Base-by-base conservation (phyloP, 2,797 vertebrate genomes). In the Distichodus sexfasciatus region DNA sequence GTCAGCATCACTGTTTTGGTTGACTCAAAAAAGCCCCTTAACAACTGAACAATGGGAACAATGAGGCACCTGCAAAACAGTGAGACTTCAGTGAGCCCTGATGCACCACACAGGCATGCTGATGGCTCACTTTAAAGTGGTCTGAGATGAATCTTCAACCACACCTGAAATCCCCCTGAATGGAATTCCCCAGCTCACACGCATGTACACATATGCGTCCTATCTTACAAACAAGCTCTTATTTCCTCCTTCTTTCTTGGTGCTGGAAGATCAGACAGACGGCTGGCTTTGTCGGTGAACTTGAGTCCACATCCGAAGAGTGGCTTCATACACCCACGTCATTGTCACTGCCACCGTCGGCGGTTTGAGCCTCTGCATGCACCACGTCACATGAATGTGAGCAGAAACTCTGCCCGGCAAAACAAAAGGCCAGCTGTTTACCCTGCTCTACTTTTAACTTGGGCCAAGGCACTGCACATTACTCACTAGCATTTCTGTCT, bases 391-490 rank as follows among this genome's bases (percentile, higher is more conserved):
- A 78, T 79, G 76, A 84, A 86, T 84, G 83, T 59, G 71, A 69
- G 84, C 81, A 84, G 87, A 88, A 87, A 87, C 83, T 80, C 60
- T 82, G 83, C 64, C 74, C 71, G 55, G 55, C 36, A 4, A 78
- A 84, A 90, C 89, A 88, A 89, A 87, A 86, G 82, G 76, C 86
- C 85, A 85, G 87, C 87, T 90, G 87, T 90, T 90, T 87, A 87
- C 84, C 79, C 72, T 76, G 80, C 40, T 82, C 81, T 68, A 60
- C 81, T 77, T 87, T 81, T 76, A 82, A 83, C 82, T 84, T 75
- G 35, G 21, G 33, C 23, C 72, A 84, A 69, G 15, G 23, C 66
- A 41, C 3, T 6, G 47, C 73, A 66, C 65, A 72, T 85, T 82
- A 85, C 77, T 87, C 86, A 84, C 78, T 43, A 47, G 33, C 17